Base-by-base conservation (phyloP, 2,888 invertebrate species). In the Tiliacea citrago region DNA sequence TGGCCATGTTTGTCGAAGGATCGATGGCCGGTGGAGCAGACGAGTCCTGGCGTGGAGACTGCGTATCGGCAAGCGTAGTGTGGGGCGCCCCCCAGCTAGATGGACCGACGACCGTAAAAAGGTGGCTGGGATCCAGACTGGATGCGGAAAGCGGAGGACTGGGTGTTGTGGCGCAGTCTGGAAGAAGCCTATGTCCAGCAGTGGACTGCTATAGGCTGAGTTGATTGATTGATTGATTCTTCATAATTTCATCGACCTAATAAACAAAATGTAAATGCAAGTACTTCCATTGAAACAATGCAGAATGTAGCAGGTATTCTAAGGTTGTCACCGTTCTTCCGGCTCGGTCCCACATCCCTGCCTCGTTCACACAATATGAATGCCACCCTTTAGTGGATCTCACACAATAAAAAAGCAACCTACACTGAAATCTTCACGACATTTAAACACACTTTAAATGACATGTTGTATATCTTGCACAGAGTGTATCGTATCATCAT, bases 291-390 rank as follows among this genome's bases (percentile, higher is more conserved):
- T 55, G 4, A 60, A 53, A 55, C 45, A 71, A 79, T 39, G 18
- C 45, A 53, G 76, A 45, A 51, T 65, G 35, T 51, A 39, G 53
- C 51, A 13, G 4, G 55, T 49, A 75, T 75, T 66, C 51, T 39
- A 0, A 35, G 39, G 24, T 66, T 60, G 75, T 60, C 75, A 66
- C 21, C 24, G 24, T 66, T 61, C 66, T 51, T 75, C 58, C 75
- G 75, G 53, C 47, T 51, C 47, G 45, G n/a, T 66, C 29, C 39
- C 39, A 10, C 13, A 61, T 67, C 21, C 53, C 45, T 60, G 39
- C 42, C 53, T 61, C 53, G 5, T 67, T 61, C 53, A 49, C 29
- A 53, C 39, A 66, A 13, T 60, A 16, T 12, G 9, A 60, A 63
- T 51, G 70, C 18, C 18, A 45, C 49, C 18, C 45, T 58, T 8